phyloP scores from a whole-genome alignment of 2,888 invertebrate species.

The Drosophila niveifrons region DNA sequence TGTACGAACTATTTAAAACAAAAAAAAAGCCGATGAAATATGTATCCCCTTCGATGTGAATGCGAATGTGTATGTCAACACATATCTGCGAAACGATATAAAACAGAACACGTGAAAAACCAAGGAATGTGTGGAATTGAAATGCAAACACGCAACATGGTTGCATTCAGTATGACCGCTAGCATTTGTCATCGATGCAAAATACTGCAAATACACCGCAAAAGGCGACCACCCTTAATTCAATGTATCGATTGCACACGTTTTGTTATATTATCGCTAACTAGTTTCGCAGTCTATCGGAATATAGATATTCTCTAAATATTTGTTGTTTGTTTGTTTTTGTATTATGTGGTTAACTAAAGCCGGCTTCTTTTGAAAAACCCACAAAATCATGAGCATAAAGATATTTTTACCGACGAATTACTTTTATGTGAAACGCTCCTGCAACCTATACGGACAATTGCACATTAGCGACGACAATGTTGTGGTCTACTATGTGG shows the following conservation, averaged over 20 bases:
- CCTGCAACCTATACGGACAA: constrained; percentile 82
- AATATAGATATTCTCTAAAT: constrained; percentile 9
- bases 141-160: constrained; percentile 39
- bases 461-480: constrained; percentile 82
- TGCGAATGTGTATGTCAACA: constrained; percentile 62
- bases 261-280: constrained; percentile 1
- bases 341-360: constrained; percentile 21
- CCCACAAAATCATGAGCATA: constrained; percentile 71
- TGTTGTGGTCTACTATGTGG: constrained; percentile 82
- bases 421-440: constrained; percentile 74
- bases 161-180: constrained; percentile 9
- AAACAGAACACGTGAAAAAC: constrained; percentile 71
- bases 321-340: constrained; percentile 26
- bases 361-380: constrained; percentile 1
- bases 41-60: constrained; percentile 58
- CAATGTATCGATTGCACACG: constrained; percentile 22
- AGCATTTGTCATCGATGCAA: background rate
- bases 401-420: constrained; percentile 83
- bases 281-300: constrained; percentile 6
- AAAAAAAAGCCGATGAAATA: constrained; percentile 66
- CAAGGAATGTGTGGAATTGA: constrained; percentile 48
- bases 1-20: constrained; percentile 42
- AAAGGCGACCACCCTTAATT: background rate
- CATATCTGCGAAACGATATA: constrained; percentile 64
- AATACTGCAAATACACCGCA: constrained; percentile 5